phyloP scores from a whole-genome alignment of 2,888 invertebrate genomes.

The Hemithea aestivaria region DNA sequence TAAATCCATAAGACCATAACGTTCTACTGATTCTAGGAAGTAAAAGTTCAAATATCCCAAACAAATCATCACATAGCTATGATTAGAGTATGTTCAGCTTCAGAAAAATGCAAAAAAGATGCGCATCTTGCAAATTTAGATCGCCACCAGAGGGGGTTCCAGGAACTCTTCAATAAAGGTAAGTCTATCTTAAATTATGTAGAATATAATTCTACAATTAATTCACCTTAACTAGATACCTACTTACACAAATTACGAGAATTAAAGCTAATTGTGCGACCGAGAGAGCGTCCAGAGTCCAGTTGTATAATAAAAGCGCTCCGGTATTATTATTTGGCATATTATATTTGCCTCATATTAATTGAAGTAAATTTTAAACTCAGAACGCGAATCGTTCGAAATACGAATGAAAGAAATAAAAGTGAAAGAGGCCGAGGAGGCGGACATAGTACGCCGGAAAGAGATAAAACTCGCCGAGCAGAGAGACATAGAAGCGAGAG shows the following conservation, averaged over 20 bases:
- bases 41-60: slow-evolving; percentile 45
- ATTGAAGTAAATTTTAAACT: no score
- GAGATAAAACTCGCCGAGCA: slow-evolving; percentile 36
- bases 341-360: no score
- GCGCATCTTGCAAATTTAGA: slow-evolving; percentile 39
- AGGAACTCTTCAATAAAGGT: slow-evolving; percentile 49
- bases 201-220: no score
- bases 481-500: slow-evolving; percentile 39
- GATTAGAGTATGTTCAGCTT: slow-evolving; percentile 50
- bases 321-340: no score
- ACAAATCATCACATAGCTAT: slow-evolving; percentile 46
- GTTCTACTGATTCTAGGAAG: slow-evolving; percentile 46
- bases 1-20: no score
- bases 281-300: no score
- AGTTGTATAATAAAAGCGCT: no score
- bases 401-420: slow-evolving; percentile 38
- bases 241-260: no score
- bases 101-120: slow-evolving; percentile 51
- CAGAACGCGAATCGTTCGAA: slow-evolving; percentile 37
- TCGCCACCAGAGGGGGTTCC: slow-evolving; percentile 41
- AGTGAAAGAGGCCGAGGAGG: slow-evolving; percentile 44
- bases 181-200: no score
- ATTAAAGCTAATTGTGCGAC: no score
- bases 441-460: slow-evolving; percentile 39
- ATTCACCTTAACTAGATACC: no score